Evolutionary conservation across 2,888 invertebrate genomes (phyloP), one percentile per base, ranked within the genome.

Genomic region (Odontocolon sp.): DNA sequence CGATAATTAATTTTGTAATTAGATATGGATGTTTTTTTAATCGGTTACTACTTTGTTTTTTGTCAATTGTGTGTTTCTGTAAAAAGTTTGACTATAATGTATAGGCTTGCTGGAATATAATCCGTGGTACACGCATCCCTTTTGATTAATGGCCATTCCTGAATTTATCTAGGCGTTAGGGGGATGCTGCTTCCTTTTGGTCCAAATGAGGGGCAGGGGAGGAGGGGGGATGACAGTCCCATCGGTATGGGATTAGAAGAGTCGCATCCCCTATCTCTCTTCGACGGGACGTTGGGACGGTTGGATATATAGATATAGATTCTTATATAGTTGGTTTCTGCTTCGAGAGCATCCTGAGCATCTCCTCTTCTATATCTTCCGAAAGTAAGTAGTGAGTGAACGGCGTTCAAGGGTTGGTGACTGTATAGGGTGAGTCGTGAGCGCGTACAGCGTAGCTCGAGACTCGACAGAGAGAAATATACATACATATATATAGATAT

Each of bases 361-460:
- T 59, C 64, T 50, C 54, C 36, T 31, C 57, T 28, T 38, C 14
- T 50, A 14, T 36, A 28, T 33, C 31, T 74, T 71, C 61, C 84
- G 87, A 87, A 88, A 87, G 88, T 88, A 87, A 87, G 87, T 85
- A 87, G 87, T 84, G 87, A 86, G 85, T 81, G 87, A 84, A 83
- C 85, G 84, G 82, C 85, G 87, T 87, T 87, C 86, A 88, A 88
- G 89, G 87, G 87, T 87, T 88, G 88, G 87, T 85, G 85, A 87
- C 86, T 86, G 91, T 90, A n/a, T n/a, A 90, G 90, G 90, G 31
- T 18, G 18, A 90, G 89, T 45, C 66, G 66, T 63, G 72, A 52
- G 54, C 63, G 63, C 68, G 61, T 56, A 67, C 69, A 59, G 73
- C 71, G 69, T 68, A 64, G 69, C 59, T 78, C 79, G 76, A 70